Conservation (phyloP, 1,140 invertebrate genomes). For the Melanaphis sacchari region DNA sequence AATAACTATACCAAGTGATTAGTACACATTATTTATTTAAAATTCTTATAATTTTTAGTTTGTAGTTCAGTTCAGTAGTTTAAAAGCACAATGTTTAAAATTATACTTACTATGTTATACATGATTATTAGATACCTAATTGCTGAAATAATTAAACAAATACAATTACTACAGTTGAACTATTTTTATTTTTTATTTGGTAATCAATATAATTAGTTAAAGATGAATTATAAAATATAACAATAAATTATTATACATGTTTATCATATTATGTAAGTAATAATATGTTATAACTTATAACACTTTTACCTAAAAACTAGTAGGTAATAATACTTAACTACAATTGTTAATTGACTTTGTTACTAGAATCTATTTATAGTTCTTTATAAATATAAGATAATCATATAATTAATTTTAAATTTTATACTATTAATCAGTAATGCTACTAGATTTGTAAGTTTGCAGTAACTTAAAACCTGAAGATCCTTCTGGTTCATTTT, state of each 20-base stretch:
- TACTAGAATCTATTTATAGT: neutral
- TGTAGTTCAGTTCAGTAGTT: neutral
- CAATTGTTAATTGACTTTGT: neutral
- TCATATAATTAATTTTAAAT: neutral
- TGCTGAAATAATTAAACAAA: neutral
- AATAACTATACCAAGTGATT: neutral
- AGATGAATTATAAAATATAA: neutral
- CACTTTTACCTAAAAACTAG: too few species aligned
- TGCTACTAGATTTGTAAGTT: constrained; percentile 12
- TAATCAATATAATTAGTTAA: neutral
- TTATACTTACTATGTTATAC: too few species aligned
- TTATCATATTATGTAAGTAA: neutral
- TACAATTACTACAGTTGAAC: neutral
- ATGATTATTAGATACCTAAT: too few species aligned
- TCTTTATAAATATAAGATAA: neutral
- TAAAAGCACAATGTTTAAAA: neutral
- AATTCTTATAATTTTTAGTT: neutral
- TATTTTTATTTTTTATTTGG: neutral
- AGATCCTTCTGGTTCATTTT: constrained; percentile 66
- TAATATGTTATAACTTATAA: too few species aligned
- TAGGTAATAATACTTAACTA: neutral
- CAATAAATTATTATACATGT: neutral
- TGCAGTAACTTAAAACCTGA: constrained; percentile 63
- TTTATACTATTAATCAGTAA: neutral
- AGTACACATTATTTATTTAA: neutral